Conservation (phyloP, 2,888 invertebrate genomes). For the Aspidiotus destructor region DNA sequence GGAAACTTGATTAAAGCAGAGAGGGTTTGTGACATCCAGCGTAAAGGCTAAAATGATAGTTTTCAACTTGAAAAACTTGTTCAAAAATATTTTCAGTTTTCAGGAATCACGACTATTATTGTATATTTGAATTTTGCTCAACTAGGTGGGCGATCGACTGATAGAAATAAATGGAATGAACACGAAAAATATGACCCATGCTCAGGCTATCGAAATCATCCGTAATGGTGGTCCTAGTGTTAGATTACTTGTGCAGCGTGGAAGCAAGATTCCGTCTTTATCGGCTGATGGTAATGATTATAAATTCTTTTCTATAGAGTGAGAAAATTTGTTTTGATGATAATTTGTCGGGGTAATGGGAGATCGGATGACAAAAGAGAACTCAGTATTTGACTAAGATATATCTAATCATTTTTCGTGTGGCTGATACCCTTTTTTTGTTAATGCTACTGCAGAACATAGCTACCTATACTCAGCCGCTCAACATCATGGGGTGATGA, state of each 20-base stretch:
- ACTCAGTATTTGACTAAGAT: no score
- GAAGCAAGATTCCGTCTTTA: slow-evolving; percentile 44
- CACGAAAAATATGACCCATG: slow-evolving; percentile 63
- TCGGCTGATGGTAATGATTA: slow-evolving; percentile 35
- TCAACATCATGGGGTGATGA: slow-evolving; percentile 9
- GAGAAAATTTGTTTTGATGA: no score
- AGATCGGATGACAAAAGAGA: no score
- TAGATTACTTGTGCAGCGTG: slow-evolving; percentile 47
- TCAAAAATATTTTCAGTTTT: neutral
- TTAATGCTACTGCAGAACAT: neutral
- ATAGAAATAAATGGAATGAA: slow-evolving; percentile 60
- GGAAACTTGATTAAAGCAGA: no score
- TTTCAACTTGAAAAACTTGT: no score
- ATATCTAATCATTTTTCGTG: neutral
- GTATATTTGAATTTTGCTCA: slow-evolving; percentile 8
- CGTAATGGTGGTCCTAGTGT: slow-evolving; percentile 55
- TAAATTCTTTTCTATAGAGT: no score
- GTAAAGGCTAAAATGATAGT: no score
- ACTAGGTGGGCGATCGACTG: slow-evolving; percentile 57
- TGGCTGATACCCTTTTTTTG: neutral
- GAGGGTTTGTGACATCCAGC: no score
- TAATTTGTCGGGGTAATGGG: no score
- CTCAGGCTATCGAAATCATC: slow-evolving; percentile 61
- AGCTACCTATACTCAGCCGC: slow-evolving; percentile 5
- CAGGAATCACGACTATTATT: neutral